These are phyloP conservation scores for Calephelis perditalis DNA, from an alignment of 2,888 invertebrate species.

Conservation along the genomic window DNA sequence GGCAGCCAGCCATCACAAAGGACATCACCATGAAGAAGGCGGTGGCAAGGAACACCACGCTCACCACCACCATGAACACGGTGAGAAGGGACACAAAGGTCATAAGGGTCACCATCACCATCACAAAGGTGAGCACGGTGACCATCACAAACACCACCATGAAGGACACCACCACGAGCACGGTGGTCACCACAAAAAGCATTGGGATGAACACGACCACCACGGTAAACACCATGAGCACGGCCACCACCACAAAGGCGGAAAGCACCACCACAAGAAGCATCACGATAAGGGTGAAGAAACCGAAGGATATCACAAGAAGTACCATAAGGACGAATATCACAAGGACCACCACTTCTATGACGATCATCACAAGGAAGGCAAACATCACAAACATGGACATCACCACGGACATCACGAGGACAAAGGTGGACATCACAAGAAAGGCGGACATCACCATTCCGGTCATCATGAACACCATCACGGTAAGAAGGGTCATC, in stretches of 20 bases:
- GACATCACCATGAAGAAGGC: slow-evolving; percentile 80
- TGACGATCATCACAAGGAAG: slow-evolving; percentile 90
- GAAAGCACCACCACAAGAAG: slow-evolving; percentile 88
- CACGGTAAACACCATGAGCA: slow-evolving; percentile 87
- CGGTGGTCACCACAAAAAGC: slow-evolving; percentile 88
- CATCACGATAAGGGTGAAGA: slow-evolving; percentile 92
- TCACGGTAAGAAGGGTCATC: slow-evolving; percentile 88
- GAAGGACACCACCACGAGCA: slow-evolving; percentile 86
- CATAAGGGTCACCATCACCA: slow-evolving; percentile 87
- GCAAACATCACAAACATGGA: slow-evolving; percentile 89
- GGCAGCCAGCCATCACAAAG: slow-evolving; percentile 69
- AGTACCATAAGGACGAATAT: slow-evolving; percentile 91
- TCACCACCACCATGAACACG: slow-evolving; percentile 83
- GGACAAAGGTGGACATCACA: slow-evolving; percentile 86
- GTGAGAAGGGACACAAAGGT: slow-evolving; percentile 87
- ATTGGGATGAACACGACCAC: slow-evolving; percentile 86
- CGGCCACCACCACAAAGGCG: slow-evolving; percentile 87
- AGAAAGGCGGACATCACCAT: slow-evolving; percentile 89
- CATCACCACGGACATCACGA: slow-evolving; percentile 87
- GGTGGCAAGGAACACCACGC: slow-evolving; percentile 83
- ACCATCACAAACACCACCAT: slow-evolving; percentile 87
- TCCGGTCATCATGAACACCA: slow-evolving; percentile 86
- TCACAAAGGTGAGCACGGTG: slow-evolving; percentile 86
- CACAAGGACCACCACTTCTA: slow-evolving; percentile 93
- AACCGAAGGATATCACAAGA: slow-evolving; percentile 90